Evolutionary conservation across 1,140 invertebrate genomes (phyloP).

Genomic region (Drosophila triauraria): DNA sequence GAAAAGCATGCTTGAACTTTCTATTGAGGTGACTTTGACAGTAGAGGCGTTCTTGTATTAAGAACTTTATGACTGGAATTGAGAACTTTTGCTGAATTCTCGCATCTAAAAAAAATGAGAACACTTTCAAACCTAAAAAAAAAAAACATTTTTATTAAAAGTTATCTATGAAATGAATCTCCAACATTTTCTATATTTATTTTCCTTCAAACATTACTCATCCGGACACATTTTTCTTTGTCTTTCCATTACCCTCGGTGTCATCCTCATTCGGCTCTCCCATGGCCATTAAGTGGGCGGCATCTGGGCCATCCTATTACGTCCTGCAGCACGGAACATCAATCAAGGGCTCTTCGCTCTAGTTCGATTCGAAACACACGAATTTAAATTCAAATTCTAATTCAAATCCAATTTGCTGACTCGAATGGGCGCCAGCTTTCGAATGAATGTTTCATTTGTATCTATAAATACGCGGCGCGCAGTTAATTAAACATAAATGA

Average conservation of each 20-base stretch:
- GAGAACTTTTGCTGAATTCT: too few species aligned
- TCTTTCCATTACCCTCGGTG: not conserved
- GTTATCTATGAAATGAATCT: not conserved
- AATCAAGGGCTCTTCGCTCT: constrained; percentile 25
- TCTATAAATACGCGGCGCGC: constrained; percentile 45
- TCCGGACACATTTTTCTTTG: constrained; percentile 6
- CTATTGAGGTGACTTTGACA: too few species aligned
- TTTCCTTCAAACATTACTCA: constrained; percentile 27
- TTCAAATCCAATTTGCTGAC: constrained; percentile 14
- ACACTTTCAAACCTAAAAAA: too few species aligned
- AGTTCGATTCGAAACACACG: constrained; percentile 11
- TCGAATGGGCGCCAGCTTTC: constrained; percentile 1
- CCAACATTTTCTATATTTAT: not conserved
- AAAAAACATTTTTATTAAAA: not conserved
- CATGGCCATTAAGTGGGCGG: constrained; percentile 35
- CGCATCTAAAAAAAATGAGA: too few species aligned
- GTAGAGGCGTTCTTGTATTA: too few species aligned
- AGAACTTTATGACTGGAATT: too few species aligned
- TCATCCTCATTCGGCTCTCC: not conserved
- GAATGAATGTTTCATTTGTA: constrained; percentile 34
- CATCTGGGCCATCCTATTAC: not conserved
- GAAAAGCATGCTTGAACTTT: too few species aligned
- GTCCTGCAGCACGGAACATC: constrained; percentile 14
- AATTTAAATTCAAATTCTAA: constrained; percentile 22
- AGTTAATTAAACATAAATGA: constrained; percentile 59